Conservation (phyloP, 2,888 invertebrate species). For the Apeira syringaria region DNA sequence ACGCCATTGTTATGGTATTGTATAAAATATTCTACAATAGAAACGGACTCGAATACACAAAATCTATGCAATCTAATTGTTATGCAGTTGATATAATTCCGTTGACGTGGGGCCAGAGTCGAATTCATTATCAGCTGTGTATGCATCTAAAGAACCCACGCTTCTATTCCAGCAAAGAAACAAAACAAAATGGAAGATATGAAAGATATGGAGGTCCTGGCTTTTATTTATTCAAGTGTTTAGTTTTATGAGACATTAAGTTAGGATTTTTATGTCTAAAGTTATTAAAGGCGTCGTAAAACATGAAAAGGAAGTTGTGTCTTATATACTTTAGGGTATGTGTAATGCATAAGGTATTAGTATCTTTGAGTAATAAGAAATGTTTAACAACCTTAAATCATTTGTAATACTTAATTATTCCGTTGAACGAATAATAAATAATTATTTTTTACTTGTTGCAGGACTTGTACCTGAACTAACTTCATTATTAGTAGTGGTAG, state of each 20-base stretch:
- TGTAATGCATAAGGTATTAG: no score
- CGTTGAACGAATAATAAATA: no score
- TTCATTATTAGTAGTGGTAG: no score
- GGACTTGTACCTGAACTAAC: no score
- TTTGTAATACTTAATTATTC: no score
- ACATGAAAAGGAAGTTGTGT: constrained; percentile 47
- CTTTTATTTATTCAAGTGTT: constrained; percentile 61
- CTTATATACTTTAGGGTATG: no score
- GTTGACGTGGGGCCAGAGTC: constrained; percentile 56
- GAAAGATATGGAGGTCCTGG: constrained; percentile 38
- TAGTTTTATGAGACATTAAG: constrained; percentile 58
- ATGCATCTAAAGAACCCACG: constrained; percentile 36
- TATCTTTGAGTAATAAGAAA: no score
- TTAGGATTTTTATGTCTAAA: constrained; percentile 52
- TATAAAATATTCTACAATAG: constrained; percentile 48
- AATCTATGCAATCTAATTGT: constrained; percentile 55
- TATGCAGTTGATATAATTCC: constrained; percentile 63
- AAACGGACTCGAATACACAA: constrained; percentile 57
- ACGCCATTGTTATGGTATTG: constrained; percentile 45
- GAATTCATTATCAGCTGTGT: constrained; percentile 59
- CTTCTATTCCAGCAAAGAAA: constrained; percentile 31
- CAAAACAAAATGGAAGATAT: constrained; percentile 36
- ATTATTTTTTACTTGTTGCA: no score
- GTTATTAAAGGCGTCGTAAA: constrained; percentile 61
- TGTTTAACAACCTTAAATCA: no score